phyloP scores from a whole-genome alignment of 2,888 invertebrate genomes.

The Agrochola circellaris region DNA sequence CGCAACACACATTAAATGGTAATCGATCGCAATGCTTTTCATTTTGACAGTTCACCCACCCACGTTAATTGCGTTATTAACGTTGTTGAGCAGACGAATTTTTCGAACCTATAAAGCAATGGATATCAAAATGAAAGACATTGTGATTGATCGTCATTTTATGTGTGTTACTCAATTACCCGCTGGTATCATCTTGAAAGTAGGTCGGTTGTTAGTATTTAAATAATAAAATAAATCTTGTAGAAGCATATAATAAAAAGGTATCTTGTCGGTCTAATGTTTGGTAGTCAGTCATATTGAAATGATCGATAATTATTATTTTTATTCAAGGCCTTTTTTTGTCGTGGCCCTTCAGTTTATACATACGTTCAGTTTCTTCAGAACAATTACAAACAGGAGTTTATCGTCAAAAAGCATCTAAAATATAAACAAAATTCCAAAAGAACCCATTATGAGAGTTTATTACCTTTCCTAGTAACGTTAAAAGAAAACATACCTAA shows the following conservation, averaged over 20 bases:
- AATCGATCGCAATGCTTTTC: background rate
- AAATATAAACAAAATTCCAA: constrained; percentile 4
- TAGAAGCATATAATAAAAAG: background rate
- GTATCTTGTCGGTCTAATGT: too few relatives aligned
- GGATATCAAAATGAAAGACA: too few relatives aligned
- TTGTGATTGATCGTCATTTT: too few relatives aligned
- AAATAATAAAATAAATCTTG: background rate
- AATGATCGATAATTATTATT: background rate
- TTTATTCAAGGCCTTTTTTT: background rate
- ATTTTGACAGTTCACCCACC: background rate
- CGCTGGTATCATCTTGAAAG: background rate
- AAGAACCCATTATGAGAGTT: constrained; percentile 15
- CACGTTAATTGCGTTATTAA: background rate
- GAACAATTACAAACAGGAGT: background rate
- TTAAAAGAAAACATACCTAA: constrained; percentile 45
- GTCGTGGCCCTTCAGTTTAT: background rate
- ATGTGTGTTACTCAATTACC: too few relatives aligned
- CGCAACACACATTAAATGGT: background rate
- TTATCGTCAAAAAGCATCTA: background rate
- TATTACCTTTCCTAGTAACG: constrained; percentile 42
- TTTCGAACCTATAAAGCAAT: background rate
- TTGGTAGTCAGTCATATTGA: background rate
- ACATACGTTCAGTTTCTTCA: background rate
- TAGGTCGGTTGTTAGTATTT: background rate
- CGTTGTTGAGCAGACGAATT: background rate